phyloP scores from a whole-genome alignment of 2,888 invertebrate species.

The Cataglyphis rosenhaueri region DNA sequence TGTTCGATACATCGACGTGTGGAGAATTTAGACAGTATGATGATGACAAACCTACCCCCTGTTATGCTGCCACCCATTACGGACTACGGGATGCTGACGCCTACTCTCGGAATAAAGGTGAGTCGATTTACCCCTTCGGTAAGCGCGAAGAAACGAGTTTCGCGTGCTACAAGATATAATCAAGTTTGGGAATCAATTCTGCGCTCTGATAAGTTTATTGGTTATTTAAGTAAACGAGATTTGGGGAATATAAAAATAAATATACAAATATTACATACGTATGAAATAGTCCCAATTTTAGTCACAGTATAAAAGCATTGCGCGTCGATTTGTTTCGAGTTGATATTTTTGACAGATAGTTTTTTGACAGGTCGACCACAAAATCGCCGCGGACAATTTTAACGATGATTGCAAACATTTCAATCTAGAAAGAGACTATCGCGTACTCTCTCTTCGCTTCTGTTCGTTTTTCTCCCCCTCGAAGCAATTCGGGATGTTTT shows the following conservation, averaged over 20 bases:
- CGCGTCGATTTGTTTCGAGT: neutral
- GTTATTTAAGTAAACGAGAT: neutral
- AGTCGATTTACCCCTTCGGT: slow-evolving; percentile 62
- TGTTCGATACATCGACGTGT: slow-evolving; percentile 71
- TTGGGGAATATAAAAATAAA: neutral
- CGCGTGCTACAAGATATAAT: neutral
- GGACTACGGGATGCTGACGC: slow-evolving; percentile 84
- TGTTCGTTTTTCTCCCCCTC: neutral
- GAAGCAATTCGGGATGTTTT: slow-evolving; percentile 45
- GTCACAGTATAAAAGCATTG: neutral
- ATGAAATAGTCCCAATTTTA: neutral
- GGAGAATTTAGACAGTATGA: slow-evolving; percentile 82
- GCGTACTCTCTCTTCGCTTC: neutral
- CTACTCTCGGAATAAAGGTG: slow-evolving; percentile 85
- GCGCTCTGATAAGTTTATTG: neutral
- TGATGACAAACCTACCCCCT: slow-evolving; percentile 85
- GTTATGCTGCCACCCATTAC: slow-evolving; percentile 84
- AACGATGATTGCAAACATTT: slow-evolving; percentile 30
- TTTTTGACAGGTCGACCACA: slow-evolving; percentile 4
- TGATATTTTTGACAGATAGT: slow-evolving; percentile 6
- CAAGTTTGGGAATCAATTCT: neutral
- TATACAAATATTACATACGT: neutral
- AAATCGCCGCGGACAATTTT: slow-evolving; percentile 1
- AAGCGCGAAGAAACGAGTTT: slow-evolving; percentile 7
- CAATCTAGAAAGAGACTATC: neutral